Base-by-base conservation (phyloP, 2,888 invertebrate genomes). In the Oxystoma pomonae region DNA sequence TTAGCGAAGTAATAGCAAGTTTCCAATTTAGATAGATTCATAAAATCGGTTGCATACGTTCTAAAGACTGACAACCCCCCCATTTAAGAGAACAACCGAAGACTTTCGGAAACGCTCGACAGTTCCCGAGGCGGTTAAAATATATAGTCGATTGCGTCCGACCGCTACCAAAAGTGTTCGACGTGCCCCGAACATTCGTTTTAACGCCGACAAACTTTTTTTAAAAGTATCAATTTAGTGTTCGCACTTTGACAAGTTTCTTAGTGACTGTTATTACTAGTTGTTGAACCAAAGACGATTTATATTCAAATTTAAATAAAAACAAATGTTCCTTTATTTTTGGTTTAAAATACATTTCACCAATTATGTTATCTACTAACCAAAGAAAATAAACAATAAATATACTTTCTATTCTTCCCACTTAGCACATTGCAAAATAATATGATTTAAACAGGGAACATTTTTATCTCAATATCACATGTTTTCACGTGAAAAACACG, bases 211-310 rank as follows among this genome's bases (percentile, higher is more conserved):
- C 3, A 35, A 35, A 35, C 35, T 35, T 3, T 35, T 35, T 7
- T 7, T 35, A 35, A 35, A 35, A 35, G n/a, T n/a, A n/a, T n/a
- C 12, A 62, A 51, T 64, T 64, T 64, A 60, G 63, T 64, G 56
- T 68, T 64, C 61, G 65, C 68, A 69, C 73, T 77, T 75, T 75
- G 75, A 74, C 74, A 72, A 75, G 75, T 77, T 75, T 74, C 73
- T 75, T 75, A 76, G 77, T 77, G 75, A 75, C 74, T 75, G 72
- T 73, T 73, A 72, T 74, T 7, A 59, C 65, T 67, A 75, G 74
- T 76, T 76, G 76, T 76, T 76, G 74, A 76, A 71, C 71, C 69
- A 74, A 69, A 70, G 67, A 70, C 69, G 68, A 70, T 70, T 68
- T 62, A 63, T 60, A 59, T 49, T 63, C 62, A 61, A 59, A 55